phyloP scores from a whole-genome alignment of 2,888 invertebrate genomes.

The Gortyna flavago region DNA sequence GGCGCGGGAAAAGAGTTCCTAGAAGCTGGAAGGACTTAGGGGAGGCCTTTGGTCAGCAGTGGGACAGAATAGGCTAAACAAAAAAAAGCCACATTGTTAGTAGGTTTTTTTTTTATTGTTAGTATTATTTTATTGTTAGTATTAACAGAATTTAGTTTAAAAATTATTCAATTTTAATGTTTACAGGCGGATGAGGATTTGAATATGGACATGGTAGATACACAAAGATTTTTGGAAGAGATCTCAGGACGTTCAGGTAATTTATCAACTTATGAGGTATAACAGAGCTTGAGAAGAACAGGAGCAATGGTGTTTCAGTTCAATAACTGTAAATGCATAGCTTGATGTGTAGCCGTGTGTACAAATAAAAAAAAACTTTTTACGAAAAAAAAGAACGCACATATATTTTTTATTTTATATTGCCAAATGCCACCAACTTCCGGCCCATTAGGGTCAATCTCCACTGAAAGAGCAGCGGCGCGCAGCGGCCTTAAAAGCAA shows the following conservation, averaged over 20 bases:
- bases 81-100: no score
- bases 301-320: neutral
- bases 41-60: no score
- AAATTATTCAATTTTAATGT: slow-evolving; percentile 18
- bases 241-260: slow-evolving; percentile 89
- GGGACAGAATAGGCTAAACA: no score
- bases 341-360: no score
- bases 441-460: no score
- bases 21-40: no score
- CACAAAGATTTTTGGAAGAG: slow-evolving; percentile 91
- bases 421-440: neutral
- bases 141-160: neutral
- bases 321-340: no score
- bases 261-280: neutral
- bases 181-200: slow-evolving; percentile 91
- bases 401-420: neutral
- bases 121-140: no score
- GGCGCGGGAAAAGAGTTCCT: no score
- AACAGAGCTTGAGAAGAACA: neutral
- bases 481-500: no score
- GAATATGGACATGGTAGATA: slow-evolving; percentile 89
- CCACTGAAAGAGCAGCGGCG: no score
- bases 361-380: neutral
- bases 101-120: no score
- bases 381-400: neutral